A percentile compares a stretch with the other conserved stretches of the same genome.
Evolutionary conservation across 2,113 vertebrate genomes (phyloP).

Genomic region (Pteronura brasiliensis): DNA sequence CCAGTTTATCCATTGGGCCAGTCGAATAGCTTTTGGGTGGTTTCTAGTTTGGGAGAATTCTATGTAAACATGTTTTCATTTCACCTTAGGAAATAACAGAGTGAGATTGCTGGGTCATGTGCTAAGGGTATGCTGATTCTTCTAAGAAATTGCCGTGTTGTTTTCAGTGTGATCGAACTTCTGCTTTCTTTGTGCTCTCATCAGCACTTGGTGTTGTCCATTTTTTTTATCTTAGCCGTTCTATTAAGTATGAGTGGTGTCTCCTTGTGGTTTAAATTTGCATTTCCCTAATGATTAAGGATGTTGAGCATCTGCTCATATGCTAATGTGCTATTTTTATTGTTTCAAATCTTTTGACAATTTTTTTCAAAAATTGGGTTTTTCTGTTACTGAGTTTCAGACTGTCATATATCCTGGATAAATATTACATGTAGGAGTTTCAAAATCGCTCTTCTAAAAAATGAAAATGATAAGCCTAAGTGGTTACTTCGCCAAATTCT

Average conservation of each 20-base stretch:
- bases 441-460: neutral
- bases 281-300: neutral
- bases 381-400: neutral
- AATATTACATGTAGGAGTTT: neutral
- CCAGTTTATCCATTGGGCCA: neutral
- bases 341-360: neutral
- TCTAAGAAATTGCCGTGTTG: neutral
- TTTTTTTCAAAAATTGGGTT: neutral
- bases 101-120: neutral
- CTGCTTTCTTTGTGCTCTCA: neutral
- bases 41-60: neutral
- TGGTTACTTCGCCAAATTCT: neutral
- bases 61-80: neutral
- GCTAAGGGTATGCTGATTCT: neutral
- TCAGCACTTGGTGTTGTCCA: neutral
- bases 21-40: neutral
- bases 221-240: neutral
- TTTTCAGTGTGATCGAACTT: neutral
- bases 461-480: neutral
- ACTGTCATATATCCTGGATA: neutral
- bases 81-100: neutral
- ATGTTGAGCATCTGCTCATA: neutral
- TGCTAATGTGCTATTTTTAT: neutral
- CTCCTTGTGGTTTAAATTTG: neutral
- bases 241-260: neutral